These are phyloP conservation scores for Chrysocyon brachyurus DNA, from an alignment of 2,797 vertebrate genomes.

Conservation along the genomic window DNA sequence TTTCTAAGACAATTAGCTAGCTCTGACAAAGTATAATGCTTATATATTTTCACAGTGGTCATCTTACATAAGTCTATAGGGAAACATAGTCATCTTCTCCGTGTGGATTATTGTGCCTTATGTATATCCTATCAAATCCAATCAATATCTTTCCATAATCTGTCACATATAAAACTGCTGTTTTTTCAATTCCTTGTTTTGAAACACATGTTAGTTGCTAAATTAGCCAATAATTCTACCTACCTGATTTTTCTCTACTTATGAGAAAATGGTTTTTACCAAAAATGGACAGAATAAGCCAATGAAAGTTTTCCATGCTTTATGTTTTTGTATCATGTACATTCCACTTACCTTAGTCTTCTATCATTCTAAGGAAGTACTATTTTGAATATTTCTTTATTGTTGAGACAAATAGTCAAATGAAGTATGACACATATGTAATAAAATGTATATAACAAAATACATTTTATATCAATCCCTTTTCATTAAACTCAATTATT, in stretches of 20 bases:
- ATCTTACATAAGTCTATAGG: neutral
- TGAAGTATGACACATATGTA: neutral
- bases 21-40: neutral
- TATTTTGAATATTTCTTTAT: neutral
- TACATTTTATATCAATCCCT: neutral
- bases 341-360: neutral
- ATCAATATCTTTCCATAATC: neutral
- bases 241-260: neutral
- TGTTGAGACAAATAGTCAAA: neutral
- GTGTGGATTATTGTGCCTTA: neutral
- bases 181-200: neutral
- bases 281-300: neutral
- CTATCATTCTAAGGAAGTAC: neutral
- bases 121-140: neutral
- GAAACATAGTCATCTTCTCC: neutral
- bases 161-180: neutral
- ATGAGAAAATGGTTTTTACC: neutral
- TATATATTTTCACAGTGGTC: neutral
- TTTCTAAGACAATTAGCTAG: neutral
- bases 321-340: neutral
- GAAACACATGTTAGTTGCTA: neutral
- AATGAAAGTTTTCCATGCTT: neutral
- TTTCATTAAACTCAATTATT: neutral
- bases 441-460: neutral
- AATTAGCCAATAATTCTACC: neutral